Evolutionary conservation across 2,797 vertebrate species (phyloP).

Genomic region (Aplochiton taeniatus): DNA sequence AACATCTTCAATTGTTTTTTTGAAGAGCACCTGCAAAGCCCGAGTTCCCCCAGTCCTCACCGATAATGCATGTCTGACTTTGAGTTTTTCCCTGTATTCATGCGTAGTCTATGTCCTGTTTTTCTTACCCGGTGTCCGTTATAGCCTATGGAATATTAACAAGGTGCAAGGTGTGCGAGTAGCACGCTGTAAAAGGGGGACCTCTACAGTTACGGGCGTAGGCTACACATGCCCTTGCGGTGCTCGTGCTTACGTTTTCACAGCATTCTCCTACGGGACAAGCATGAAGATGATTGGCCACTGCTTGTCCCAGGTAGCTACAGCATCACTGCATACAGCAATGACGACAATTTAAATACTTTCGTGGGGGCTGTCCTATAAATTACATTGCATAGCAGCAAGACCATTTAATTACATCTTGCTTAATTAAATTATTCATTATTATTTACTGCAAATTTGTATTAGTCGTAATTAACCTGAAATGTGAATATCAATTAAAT

Average conservation of each 20-base stretch:
- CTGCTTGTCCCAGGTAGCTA: not conserved
- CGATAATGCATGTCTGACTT: constrained; percentile 34
- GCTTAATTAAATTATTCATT: too few species aligned
- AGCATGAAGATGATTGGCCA: not conserved
- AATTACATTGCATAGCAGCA: too few species aligned
- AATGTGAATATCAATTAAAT: too few species aligned
- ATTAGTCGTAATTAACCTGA: too few species aligned
- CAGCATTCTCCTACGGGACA: constrained; percentile 31
- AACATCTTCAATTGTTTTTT: constrained; percentile 6
- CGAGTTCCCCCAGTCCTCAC: constrained; percentile 46
- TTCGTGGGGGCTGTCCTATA: too few species aligned
- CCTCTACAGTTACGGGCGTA: constrained; percentile 59
- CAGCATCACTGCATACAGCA: not conserved
- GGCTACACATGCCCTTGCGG: constrained; percentile 19
- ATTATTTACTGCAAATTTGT: too few species aligned
- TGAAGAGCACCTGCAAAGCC: constrained; percentile 9
- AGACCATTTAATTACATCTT: too few species aligned
- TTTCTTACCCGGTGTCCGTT: constrained; percentile 24
- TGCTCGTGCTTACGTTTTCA: constrained; percentile 7
- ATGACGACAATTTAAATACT: too few species aligned
- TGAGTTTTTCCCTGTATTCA: constrained; percentile 28
- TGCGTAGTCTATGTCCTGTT: constrained; percentile 12
- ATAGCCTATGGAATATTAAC: constrained; percentile 18
- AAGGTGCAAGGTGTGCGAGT: constrained; percentile 34
- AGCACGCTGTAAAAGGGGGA: constrained; percentile 48